Conservation (phyloP, 2,797 vertebrate species). For the Arremon aurantiirostris region DNA sequence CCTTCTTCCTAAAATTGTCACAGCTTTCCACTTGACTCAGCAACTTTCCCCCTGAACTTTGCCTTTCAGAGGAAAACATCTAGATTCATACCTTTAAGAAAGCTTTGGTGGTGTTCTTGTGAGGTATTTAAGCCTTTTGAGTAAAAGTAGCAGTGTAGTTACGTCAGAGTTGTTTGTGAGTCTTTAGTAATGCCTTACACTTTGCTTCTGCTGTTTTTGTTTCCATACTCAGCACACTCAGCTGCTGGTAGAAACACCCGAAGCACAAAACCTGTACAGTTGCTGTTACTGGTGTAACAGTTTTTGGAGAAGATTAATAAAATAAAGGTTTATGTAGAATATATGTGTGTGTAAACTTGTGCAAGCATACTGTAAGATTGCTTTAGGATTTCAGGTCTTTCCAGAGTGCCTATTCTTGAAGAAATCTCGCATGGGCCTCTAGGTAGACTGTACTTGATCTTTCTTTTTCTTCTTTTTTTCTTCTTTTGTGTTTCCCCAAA, state of each 20-base stretch:
- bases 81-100: not conserved
- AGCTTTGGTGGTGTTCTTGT: not conserved
- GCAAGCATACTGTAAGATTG: not conserved
- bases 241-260: not conserved
- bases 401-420: not conserved
- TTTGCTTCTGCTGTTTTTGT: not conserved
- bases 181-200: not conserved
- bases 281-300: not conserved
- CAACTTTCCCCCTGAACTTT: not conserved
- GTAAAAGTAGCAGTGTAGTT: not conserved
- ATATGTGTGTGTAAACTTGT: not conserved
- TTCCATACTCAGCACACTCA: accelerated
- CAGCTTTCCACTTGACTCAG: not conserved
- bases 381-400: not conserved
- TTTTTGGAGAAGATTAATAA: not conserved
- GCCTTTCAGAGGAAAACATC: not conserved
- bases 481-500: not conserved
- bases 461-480: not conserved
- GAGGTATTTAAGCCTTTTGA: not conserved
- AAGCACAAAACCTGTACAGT: not conserved
- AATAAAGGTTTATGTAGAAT: not conserved
- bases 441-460: not conserved
- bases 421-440: not conserved
- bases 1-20: not conserved
- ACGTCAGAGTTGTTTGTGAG: not conserved